Conservation (phyloP, 2,113 vertebrate species). For the Sinosuthora webbiana region DNA sequence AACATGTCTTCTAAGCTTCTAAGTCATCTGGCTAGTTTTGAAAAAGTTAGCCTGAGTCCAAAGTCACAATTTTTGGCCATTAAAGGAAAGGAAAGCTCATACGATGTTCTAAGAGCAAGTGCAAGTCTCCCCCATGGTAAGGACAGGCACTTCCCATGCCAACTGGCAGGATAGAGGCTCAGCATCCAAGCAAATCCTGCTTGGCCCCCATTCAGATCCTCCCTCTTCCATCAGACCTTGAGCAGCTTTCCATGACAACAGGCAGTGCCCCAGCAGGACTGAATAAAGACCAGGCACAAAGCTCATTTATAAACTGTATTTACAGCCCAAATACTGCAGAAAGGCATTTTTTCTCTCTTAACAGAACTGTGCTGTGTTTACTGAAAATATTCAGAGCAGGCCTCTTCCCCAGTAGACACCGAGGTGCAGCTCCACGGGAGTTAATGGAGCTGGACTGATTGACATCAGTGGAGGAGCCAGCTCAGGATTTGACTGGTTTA, state of each 20-base stretch:
- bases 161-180: not conserved
- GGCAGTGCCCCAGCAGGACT: not conserved
- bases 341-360: not conserved
- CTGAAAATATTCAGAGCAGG: not conserved
- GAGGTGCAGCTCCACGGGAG: not conserved
- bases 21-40: not conserved
- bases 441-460: constrained; percentile 9
- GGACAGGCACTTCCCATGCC: not conserved
- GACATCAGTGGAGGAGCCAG: not conserved
- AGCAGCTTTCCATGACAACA: not conserved
- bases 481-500: not conserved
- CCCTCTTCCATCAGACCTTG: not conserved
- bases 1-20: not conserved
- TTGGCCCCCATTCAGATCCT: not conserved
- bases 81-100: not conserved
- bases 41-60: not conserved
- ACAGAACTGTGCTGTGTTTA: not conserved
- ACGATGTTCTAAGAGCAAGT: not conserved
- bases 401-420: not conserved
- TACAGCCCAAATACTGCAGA: not conserved
- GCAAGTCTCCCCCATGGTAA: not conserved
- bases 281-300: not conserved
- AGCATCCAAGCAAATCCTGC: not conserved
- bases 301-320: not conserved
- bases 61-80: not conserved